A percentile compares a stretch with the other conserved stretches of the same genome.
Evolutionary conservation across 2,888 invertebrate genomes (phyloP).

Genomic region (Plemyria rubiginata): DNA sequence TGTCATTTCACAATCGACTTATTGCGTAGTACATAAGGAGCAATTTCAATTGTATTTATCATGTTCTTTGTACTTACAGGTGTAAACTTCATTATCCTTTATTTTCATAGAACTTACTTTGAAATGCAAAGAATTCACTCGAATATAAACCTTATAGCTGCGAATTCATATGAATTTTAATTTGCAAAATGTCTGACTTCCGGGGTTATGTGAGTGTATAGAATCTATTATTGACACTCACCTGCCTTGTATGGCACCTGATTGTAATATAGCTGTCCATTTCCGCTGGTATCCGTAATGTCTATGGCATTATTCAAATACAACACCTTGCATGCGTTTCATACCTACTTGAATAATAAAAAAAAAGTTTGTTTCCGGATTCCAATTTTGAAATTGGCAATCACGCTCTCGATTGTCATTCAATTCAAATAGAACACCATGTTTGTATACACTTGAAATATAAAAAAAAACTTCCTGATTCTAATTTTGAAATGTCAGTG

Average conservation of each 20-base stretch:
- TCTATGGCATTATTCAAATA: slow-evolving; percentile 29
- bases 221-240: slow-evolving; percentile 43
- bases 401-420: too few species aligned
- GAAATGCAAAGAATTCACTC: not conserved
- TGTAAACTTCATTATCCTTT: slow-evolving; percentile 14
- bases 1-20: slow-evolving; percentile 11
- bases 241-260: slow-evolving; percentile 38
- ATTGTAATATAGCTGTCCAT: slow-evolving; percentile 37
- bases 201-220: slow-evolving; percentile 37
- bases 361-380: too few species aligned
- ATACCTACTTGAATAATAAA: slow-evolving; percentile 2
- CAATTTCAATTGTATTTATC: slow-evolving; percentile 10
- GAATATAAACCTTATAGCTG: slow-evolving; percentile 14
- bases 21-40: slow-evolving; percentile 8
- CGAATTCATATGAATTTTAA: slow-evolving; percentile 34
- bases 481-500: too few species aligned
- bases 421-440: too few species aligned
- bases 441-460: too few species aligned
- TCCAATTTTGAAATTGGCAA: too few species aligned
- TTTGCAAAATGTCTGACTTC: slow-evolving; percentile 46
- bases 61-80: not conserved
- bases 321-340: slow-evolving; percentile 17
- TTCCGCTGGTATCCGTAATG: slow-evolving; percentile 31
- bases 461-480: too few species aligned
- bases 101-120: not conserved